Conservation (phyloP, 2,888 invertebrate species). For the Bombyx huttoni region DNA sequence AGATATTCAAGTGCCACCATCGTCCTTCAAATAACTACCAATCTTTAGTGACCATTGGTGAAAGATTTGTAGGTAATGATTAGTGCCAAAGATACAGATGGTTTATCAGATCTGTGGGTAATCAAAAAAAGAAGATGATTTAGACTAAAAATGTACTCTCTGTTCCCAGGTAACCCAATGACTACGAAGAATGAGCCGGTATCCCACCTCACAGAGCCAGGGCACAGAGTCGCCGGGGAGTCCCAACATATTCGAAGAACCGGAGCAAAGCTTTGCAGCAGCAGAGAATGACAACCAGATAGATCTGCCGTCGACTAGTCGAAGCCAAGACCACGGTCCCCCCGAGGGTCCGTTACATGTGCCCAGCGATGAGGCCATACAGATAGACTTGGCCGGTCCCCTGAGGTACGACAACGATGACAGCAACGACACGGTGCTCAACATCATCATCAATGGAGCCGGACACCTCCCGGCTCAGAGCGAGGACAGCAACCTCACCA, state of each 20-base stretch:
- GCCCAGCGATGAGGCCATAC: not conserved
- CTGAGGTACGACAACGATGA: not conserved
- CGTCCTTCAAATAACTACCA: too few relatives aligned
- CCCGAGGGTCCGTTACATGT: slow-evolving; percentile 2
- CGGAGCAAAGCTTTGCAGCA: not conserved
- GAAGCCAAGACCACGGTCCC: not conserved
- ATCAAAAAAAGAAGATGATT: too few relatives aligned
- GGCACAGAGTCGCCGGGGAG: slow-evolving; percentile 19
- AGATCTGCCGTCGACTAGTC: not conserved
- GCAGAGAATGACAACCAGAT: not conserved
- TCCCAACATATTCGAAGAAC: slow-evolving; percentile 13
- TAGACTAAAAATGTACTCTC: too few relatives aligned
- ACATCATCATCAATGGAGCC: not conserved
- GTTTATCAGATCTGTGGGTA: too few relatives aligned
- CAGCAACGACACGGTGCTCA: slow-evolving; percentile 1
- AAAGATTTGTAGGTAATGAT: too few relatives aligned
- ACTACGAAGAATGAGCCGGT: slow-evolving; percentile 8
- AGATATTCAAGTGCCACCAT: too few relatives aligned
- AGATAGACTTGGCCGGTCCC: not conserved
- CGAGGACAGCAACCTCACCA: not conserved
- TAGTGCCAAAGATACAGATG: too few relatives aligned
- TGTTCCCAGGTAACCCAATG: slow-evolving; percentile 9
- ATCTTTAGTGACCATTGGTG: too few relatives aligned
- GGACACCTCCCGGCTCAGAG: not conserved
- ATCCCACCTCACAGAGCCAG: slow-evolving; percentile 11